Conservation (phyloP, 2,888 invertebrate genomes). For the Ornithoptera alexandrae region DNA sequence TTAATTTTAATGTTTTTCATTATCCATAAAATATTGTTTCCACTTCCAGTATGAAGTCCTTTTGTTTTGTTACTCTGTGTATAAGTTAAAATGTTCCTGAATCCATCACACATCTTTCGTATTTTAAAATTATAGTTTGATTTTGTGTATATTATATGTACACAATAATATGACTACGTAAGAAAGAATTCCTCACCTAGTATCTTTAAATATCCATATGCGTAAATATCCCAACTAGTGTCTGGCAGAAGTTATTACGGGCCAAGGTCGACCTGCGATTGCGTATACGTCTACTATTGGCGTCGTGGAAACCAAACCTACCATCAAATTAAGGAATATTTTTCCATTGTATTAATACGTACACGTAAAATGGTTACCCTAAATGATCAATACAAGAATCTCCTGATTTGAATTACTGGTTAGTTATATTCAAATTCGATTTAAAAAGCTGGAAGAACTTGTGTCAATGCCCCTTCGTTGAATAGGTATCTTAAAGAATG, state of each 20-base stretch:
- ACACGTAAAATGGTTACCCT: too few species aligned
- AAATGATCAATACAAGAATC: too few species aligned
- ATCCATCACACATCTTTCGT: background rate
- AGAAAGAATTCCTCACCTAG: background rate
- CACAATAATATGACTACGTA: background rate
- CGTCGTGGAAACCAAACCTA: background rate
- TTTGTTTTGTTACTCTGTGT: too few species aligned
- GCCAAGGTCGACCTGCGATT: background rate
- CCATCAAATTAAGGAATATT: background rate
- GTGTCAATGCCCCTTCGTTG: too few species aligned
- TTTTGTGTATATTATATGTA: background rate
- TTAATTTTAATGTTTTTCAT: too few species aligned
- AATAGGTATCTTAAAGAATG: too few species aligned
- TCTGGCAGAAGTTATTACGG: background rate
- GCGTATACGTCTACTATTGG: background rate
- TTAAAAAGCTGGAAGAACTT: too few species aligned
- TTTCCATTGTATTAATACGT: background rate
- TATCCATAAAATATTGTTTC: too few species aligned
- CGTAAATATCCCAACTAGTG: background rate
- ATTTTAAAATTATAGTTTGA: background rate
- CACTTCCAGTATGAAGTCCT: too few species aligned
- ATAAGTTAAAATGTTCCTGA: too few species aligned
- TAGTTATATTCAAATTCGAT: too few species aligned
- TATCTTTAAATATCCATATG: background rate
- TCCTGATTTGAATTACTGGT: too few species aligned